phyloP scores from a whole-genome alignment of 1,140 invertebrate genomes.

The Drosophila sp. region DNA sequence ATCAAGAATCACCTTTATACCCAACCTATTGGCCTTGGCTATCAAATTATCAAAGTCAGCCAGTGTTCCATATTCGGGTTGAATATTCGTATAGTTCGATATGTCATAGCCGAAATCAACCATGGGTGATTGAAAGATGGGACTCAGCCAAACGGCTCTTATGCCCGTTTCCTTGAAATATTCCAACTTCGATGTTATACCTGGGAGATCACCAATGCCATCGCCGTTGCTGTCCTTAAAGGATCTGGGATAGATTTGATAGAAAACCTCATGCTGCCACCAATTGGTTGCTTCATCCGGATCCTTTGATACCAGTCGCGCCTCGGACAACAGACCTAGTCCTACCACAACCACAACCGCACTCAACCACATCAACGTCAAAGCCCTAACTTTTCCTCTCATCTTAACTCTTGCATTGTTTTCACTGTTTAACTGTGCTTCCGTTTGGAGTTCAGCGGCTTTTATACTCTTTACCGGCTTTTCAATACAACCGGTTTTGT shows the following conservation, averaged over 20 bases:
- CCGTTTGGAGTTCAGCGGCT: background rate
- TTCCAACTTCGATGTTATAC: constrained; percentile 84
- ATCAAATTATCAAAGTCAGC: constrained; percentile 88
- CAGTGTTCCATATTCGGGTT: constrained; percentile 88
- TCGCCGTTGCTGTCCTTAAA: constrained; percentile 68
- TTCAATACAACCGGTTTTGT: constrained; percentile 43
- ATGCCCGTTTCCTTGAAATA: constrained; percentile 85
- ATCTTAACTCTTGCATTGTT: constrained; percentile 37
- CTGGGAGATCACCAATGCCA: constrained; percentile 60
- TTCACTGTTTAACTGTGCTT: constrained; percentile 34
- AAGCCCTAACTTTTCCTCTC: constrained; percentile 17
- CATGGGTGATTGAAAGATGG: constrained; percentile 88
- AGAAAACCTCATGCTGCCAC: constrained; percentile 71
- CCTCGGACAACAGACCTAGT: background rate
- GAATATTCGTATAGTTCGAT: constrained; percentile 88
- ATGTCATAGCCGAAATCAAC: constrained; percentile 89
- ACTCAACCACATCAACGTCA: constrained; percentile 23
- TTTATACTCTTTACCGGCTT: constrained; percentile 53
- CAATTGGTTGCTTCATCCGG: constrained; percentile 46
- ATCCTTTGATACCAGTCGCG: constrained; percentile 3
- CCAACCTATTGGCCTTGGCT: constrained; percentile 84
- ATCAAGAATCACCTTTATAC: constrained; percentile 75
- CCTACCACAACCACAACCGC: constrained; percentile 8
- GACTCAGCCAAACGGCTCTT: constrained; percentile 88
- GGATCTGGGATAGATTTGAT: constrained; percentile 69